Base-by-base conservation (phyloP, 1,140 invertebrate species). In the Agrypnia vestita region DNA sequence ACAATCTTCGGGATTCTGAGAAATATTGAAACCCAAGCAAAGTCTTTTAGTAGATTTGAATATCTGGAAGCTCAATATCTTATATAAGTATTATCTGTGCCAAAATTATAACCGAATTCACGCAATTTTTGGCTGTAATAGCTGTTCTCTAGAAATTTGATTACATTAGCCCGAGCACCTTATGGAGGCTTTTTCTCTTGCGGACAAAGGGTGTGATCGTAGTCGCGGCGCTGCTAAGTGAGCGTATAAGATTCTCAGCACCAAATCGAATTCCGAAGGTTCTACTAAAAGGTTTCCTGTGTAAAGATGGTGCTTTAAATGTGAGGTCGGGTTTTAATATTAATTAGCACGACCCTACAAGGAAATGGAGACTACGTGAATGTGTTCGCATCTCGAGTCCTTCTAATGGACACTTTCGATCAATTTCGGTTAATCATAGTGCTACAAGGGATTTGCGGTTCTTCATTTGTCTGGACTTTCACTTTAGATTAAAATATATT, bases 241-340 rank as follows among this genome's bases (percentile, higher is more conserved):
- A 35, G 35, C 17, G 59, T 17, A 35, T 73, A 82, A 79, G 81
- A 53, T 71, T 47, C 56, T 51, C 55, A 76, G 72, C 74, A 73
- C 74, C 47, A 82, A 82, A 82, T 82, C 81, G 81, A 82, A 82
- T 82, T 79, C 75, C 81, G 72, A 82, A 82, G 78, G 75, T 64
- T 82, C 72, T 56, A 47, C 71, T 82, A 82, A 82, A 82, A 82
- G 81, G 81, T 82, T 82, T 82, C 78, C 75, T 77, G 69, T 82
- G 81, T 82, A 62, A 69, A 61, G 61, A 43, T 46, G 71, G 74
- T 35, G 81, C 56, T 77, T 82, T 82, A 82, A 82, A 82, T 72
- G 81, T 59, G 75, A 78, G 81, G 71, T 82, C 73, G 35, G 69
- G 81, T 80, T 82, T 82, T 82, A 82, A 82, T 82, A 82, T 82